Conservation (phyloP, 2,113 vertebrate species). For the Microcebus murinus region DNA sequence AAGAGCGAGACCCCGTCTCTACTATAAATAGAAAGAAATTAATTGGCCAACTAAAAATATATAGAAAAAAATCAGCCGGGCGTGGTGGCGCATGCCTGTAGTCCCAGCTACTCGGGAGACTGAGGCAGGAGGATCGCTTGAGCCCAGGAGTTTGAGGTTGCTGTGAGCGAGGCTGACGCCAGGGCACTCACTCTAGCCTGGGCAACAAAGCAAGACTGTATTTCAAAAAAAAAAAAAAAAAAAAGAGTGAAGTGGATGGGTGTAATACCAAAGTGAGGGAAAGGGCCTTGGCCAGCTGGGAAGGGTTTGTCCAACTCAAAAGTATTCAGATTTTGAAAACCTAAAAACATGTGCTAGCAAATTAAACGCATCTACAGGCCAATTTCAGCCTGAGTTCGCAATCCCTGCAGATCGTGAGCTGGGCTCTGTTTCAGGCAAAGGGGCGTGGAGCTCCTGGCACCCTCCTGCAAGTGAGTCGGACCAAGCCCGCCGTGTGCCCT, state of each 20-base stretch:
- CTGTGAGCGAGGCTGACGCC: too few species aligned
- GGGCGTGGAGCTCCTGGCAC: background rate
- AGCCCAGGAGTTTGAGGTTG: too few species aligned
- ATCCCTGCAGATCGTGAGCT: background rate
- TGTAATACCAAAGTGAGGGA: background rate
- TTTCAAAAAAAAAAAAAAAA: slow-evolving; percentile 36
- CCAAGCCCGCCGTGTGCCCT: background rate
- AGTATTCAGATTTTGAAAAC: background rate
- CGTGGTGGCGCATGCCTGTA: too few species aligned
- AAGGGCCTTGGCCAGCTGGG: background rate
- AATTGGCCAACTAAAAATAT: too few species aligned
- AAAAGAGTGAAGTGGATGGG: background rate
- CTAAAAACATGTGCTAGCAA: background rate
- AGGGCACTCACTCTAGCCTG: too few species aligned
- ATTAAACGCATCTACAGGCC: background rate
- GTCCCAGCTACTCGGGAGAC: too few species aligned
- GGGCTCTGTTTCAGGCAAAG: background rate
- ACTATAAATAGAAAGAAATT: too few species aligned
- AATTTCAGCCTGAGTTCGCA: background rate
- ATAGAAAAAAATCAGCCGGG: too few species aligned
- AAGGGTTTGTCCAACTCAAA: background rate
- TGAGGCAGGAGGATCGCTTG: too few species aligned
- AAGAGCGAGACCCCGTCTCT: too few species aligned
- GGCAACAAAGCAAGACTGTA: too few species aligned
- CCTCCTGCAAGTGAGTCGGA: background rate